phyloP scores from a whole-genome alignment of 1,140 invertebrate species.

The Hesperophylax magnus region DNA sequence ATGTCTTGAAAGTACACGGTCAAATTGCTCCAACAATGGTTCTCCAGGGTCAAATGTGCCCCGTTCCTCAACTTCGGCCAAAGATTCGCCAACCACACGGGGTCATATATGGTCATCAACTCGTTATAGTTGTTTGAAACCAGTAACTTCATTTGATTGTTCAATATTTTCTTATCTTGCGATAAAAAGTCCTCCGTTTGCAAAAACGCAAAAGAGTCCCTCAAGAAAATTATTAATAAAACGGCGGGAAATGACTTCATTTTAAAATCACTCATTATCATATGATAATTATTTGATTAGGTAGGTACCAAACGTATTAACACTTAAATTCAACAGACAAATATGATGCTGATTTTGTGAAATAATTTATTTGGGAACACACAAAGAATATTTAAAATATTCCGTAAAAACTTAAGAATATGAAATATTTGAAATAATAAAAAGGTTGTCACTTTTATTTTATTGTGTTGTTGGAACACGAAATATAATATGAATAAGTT shows the following conservation, averaged over 20 bases:
- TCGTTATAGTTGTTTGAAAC: slow-evolving; percentile 60
- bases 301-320: background rate
- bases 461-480: no score
- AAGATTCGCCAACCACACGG: slow-evolving; percentile 66
- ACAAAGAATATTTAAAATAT: background rate
- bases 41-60: slow-evolving; percentile 63
- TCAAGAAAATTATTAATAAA: background rate
- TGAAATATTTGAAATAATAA: no score
- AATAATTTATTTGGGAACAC: background rate
- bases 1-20: slow-evolving; percentile 65
- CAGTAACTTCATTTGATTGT: slow-evolving; percentile 46
- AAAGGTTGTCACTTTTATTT: no score
- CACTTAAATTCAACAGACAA: background rate
- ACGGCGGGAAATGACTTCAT: background rate
- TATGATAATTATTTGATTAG: background rate
- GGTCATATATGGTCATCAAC: slow-evolving; percentile 66
- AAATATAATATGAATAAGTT: no score
- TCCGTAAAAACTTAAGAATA: background rate
- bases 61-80: slow-evolving; percentile 69
- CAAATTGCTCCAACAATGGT: slow-evolving; percentile 64
- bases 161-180: background rate
- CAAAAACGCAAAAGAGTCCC: background rate
- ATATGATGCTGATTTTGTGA: background rate
- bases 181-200: background rate
- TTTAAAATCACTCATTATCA: background rate